Conservation (phyloP, 2,113 vertebrate genomes). For the Ceyx cyanopectus region DNA sequence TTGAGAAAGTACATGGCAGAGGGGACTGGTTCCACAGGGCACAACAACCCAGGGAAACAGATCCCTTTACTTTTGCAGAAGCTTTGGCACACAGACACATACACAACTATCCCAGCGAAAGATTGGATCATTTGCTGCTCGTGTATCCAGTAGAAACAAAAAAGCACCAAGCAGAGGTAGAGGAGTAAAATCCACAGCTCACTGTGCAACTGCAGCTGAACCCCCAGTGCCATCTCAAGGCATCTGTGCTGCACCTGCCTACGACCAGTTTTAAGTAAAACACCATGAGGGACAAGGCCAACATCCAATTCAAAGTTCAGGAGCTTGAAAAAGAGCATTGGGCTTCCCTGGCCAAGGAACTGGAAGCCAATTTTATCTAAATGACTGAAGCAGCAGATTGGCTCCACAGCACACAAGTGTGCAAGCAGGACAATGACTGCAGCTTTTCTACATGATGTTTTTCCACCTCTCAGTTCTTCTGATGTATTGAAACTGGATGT, state of each 20-base stretch:
- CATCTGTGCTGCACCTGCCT: not conserved
- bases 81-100: not conserved
- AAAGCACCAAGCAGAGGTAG: not conserved
- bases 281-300: not conserved
- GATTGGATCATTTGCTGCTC: not conserved
- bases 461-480: not conserved
- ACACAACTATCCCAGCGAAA: not conserved
- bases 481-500: not conserved
- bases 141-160: not conserved
- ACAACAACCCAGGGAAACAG: not conserved
- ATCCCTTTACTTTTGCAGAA: not conserved
- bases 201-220: not conserved
- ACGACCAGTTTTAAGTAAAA: not conserved
- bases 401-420: not conserved
- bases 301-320: not conserved
- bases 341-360: not conserved
- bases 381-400: not conserved
- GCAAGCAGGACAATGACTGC: not conserved
- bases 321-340: not conserved
- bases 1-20: not conserved
- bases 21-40: not conserved
- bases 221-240: accelerated
- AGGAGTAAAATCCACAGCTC: not conserved
- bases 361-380: not conserved
- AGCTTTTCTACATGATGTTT: not conserved